A percentile compares a stretch with the other conserved stretches of the same genome.
phyloP scores from a whole-genome alignment of 1,140 invertebrate genomes.

The Drosophila auraria region DNA sequence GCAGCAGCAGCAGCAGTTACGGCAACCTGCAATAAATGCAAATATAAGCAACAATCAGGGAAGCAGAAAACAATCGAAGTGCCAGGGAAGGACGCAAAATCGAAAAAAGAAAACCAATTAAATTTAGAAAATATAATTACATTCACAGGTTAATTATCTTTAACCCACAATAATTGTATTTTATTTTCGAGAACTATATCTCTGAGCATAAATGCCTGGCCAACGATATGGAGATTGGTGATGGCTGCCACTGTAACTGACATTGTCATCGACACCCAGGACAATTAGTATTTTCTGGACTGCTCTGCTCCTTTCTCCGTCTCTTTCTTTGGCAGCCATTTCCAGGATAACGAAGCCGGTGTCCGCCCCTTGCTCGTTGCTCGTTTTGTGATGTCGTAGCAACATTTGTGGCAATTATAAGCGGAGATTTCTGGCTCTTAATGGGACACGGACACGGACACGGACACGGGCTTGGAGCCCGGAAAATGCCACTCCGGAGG shows the following conservation, averaged over 20 bases:
- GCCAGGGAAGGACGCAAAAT: not conserved
- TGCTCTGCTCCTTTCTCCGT: slow-evolving; percentile 3
- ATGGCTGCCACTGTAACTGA: too few species aligned
- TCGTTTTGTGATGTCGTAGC: slow-evolving; percentile 24
- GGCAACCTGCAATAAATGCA: slow-evolving; percentile 24
- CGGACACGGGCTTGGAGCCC: not conserved
- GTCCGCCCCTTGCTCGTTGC: not conserved
- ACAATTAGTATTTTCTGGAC: slow-evolving; percentile 33
- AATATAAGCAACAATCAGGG: slow-evolving; percentile 16
- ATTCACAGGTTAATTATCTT: not conserved
- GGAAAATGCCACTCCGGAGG: not conserved
- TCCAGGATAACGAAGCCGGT: not conserved
- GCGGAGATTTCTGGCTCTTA: slow-evolving; percentile 33
- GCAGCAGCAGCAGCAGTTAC: not conserved
- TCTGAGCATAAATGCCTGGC: not conserved
- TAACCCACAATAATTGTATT: not conserved
- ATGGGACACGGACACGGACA: not conserved
- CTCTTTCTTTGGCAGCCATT: not conserved
- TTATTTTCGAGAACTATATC: too few species aligned
- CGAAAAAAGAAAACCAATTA: not conserved
- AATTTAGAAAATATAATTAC: not conserved
- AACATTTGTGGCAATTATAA: slow-evolving; percentile 56
- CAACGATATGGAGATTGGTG: not conserved
- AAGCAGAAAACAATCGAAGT: slow-evolving; percentile 39
- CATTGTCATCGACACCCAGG: slow-evolving; percentile 22